phyloP scores from a whole-genome alignment of 2,797 vertebrate species.

The Ctenochaetus hawaiiensis region DNA sequence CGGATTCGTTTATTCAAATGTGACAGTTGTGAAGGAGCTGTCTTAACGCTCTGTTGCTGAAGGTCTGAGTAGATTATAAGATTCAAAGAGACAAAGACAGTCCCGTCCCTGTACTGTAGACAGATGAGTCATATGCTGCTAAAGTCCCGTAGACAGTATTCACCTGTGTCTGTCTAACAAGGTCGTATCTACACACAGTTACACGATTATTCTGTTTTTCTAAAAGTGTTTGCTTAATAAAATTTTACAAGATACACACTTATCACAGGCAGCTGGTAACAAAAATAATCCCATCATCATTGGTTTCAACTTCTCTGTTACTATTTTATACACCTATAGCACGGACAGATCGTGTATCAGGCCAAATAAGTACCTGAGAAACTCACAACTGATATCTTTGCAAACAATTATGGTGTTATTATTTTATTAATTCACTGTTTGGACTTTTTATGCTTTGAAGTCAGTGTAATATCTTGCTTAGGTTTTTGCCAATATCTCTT shows the following conservation, averaged over 20 bases:
- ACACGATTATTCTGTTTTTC: slow-evolving; percentile 9
- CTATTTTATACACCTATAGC: background rate
- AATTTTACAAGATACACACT: background rate
- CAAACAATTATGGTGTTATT: background rate
- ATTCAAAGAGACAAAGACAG: slow-evolving; percentile 51
- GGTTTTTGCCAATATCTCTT: background rate
- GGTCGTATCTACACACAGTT: background rate
- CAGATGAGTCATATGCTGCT: slow-evolving; percentile 40
- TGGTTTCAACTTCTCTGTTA: background rate
- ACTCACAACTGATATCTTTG: background rate
- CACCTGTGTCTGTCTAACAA: slow-evolving; percentile 35
- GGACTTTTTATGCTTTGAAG: background rate
- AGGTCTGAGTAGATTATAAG: slow-evolving; percentile 64
- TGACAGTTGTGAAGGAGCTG: slow-evolving; percentile 66
- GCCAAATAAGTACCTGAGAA: background rate
- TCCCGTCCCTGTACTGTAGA: slow-evolving; percentile 21
- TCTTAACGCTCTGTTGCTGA: slow-evolving; percentile 49
- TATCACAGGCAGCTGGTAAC: background rate
- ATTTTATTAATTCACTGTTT: background rate
- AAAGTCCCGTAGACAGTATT: slow-evolving; percentile 28
- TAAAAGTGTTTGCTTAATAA: slow-evolving; percentile 12
- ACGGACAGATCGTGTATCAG: background rate
- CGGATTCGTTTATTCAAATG: slow-evolving; percentile 77
- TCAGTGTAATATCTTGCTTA: background rate
- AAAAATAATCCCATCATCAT: background rate